Conservation (phyloP, 2,113 vertebrate species). For the Phalacrocorax aristotelis region DNA sequence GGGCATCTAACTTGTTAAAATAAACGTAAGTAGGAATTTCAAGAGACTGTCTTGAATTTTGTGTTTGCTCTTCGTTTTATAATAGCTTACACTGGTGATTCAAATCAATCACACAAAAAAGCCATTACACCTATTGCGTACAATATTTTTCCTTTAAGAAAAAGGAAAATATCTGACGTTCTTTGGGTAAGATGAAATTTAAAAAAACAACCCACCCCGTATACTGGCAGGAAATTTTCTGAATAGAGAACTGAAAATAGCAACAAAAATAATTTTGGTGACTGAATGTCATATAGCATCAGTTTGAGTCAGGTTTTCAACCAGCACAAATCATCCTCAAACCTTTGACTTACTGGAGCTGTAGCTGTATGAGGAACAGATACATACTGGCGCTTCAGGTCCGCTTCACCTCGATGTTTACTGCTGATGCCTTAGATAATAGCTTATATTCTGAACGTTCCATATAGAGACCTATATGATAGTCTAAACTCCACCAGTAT, state of each 20-base stretch:
- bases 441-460: background rate
- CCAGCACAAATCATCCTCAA: background rate
- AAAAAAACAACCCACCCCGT: background rate
- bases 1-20: background rate
- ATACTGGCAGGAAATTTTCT: background rate
- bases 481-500: background rate
- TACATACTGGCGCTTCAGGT: background rate
- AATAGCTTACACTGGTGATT: background rate
- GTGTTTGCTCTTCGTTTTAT: background rate
- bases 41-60: background rate
- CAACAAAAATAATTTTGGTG: background rate
- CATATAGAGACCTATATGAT: background rate
- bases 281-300: background rate
- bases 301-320: background rate
- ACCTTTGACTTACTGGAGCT: background rate
- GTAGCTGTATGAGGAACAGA: background rate
- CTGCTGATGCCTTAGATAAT: background rate
- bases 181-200: background rate
- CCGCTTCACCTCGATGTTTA: background rate
- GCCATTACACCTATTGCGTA: background rate
- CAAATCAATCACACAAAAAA: background rate
- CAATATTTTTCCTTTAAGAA: background rate
- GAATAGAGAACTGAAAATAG: background rate
- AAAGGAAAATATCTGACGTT: background rate
- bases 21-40: background rate